Base-by-base conservation (phyloP, 2,797 vertebrate species). In the Acrossocheilus fasciatus region DNA sequence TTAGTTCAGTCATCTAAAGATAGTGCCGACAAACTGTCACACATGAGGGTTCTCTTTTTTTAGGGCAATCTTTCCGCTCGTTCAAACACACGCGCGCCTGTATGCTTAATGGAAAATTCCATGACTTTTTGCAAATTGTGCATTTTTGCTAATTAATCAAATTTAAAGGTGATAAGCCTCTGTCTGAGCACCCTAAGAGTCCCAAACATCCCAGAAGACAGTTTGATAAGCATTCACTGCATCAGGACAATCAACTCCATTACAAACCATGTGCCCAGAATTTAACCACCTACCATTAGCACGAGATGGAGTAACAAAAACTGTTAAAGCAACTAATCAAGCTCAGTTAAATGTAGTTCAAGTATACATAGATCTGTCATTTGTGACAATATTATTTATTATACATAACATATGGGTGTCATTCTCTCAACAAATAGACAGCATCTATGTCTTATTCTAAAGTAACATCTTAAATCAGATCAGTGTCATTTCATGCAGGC, bases 1-100 rank as follows among this genome's bases (percentile, higher is more conserved):
- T 87, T 85, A 87, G 74, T 73, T 83, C 82, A 45, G 26, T 68
- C 43, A 50, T 82, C 88, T 90, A 89, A 90, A 88, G 87, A 90
- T 89, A 88, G 87, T 86, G n/a, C 72, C 0, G 68, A 85, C 81
- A 84, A 70, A 81, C 86, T 84, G 72, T 82, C 81, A 87, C 79
- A 87, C 45, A 23, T 59, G 73, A 86, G 77, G 85, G 62, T 57
- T 77, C 62, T 76, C 69, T 66, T 87, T 89, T 89, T 88, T 83
- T 70, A 86, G 87, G 87, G 59, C 88, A 86, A 86, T 81, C 80
- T 86, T 76, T 79, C 45, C 12, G 6, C 74, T 78, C 30, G 45
- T 54, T 75, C 41, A 62, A n/a, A 78, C 83, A 77, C 34, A 69
- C 39, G 5, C 41, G 45, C 8, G 2, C 54, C 9, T 34, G 6